Conservation (phyloP, 1,140 invertebrate species). For the Nomia melanderi region DNA sequence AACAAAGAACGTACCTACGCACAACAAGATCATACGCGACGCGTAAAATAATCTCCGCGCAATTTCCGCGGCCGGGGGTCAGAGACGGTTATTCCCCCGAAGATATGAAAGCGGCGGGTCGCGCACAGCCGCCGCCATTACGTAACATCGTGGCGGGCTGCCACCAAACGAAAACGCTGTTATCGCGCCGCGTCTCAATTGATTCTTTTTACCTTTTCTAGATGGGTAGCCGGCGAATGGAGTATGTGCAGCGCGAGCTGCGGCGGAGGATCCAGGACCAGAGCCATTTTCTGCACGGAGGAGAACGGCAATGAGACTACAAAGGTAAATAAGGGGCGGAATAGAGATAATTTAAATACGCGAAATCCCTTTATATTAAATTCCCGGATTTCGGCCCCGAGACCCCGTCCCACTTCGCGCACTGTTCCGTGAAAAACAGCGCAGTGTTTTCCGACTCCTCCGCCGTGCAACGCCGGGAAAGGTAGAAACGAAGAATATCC, state of each 20-base stretch:
- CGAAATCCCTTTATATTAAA: conserved; percentile 35
- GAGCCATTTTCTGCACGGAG: conserved; percentile 90
- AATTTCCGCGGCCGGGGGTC: too few relatives aligned
- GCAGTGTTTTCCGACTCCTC: background rate
- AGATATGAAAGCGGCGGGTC: background rate
- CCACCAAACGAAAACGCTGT: conserved; percentile 6
- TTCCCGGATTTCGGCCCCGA: background rate
- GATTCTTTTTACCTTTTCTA: conserved; percentile 76
- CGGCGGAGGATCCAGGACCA: conserved; percentile 88
- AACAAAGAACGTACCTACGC: too few relatives aligned
- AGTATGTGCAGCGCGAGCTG: conserved; percentile 91
- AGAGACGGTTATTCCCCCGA: too few relatives aligned
- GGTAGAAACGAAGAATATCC: background rate
- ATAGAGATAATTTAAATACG: conserved; percentile 32
- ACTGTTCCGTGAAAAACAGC: background rate
- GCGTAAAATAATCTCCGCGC: too few relatives aligned
- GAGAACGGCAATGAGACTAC: conserved; percentile 85
- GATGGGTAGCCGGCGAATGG: conserved; percentile 96
- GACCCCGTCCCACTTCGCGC: too few relatives aligned
- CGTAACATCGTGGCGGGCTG: background rate
- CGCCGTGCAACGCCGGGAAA: background rate
- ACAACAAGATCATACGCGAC: too few relatives aligned
- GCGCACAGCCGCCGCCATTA: background rate
- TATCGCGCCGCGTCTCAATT: conserved; percentile 7
- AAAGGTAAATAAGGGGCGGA: conserved; percentile 82